Percentiles rank a stretch among this genome's conserved stretches.
Evolutionary conservation across 1,140 invertebrate genomes (phyloP).

Genomic region (Paralvinella palmiformis): DNA sequence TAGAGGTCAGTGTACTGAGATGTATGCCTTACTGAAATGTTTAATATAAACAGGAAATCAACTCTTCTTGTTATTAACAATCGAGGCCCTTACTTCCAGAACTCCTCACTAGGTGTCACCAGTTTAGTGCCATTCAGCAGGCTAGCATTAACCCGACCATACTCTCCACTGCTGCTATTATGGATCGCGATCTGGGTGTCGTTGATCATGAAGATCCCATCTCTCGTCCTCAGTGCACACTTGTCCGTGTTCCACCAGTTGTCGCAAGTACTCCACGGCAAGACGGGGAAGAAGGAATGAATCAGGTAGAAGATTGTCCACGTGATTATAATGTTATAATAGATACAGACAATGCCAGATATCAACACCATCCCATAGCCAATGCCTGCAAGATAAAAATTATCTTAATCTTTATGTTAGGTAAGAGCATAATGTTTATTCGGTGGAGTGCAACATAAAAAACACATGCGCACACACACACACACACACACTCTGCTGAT

Average conservation of each 20-base stretch:
- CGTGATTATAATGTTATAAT: conserved; percentile 98
- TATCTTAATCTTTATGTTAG: neutral
- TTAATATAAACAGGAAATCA: too few species aligned
- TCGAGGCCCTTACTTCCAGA: conserved; percentile 35
- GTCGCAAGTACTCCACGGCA: conserved; percentile 82
- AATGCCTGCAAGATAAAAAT: conserved; percentile 29
- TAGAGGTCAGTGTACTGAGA: too few species aligned
- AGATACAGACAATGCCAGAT: conserved; percentile 94
- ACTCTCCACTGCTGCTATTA: neutral
- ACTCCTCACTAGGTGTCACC: conserved; percentile 36
- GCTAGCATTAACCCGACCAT: neutral
- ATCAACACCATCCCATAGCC: conserved; percentile 62
- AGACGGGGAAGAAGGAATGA: conserved; percentile 73
- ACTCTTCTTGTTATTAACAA: neutral
- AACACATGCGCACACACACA: too few species aligned
- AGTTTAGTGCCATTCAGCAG: neutral
- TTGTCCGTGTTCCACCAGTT: conserved; percentile 76
- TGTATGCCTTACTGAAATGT: too few species aligned
- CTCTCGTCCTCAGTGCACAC: neutral
- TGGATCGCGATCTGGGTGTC: neutral
- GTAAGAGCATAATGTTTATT: too few species aligned
- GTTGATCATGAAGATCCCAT: neutral
- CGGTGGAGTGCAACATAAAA: too few species aligned
- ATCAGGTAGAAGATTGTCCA: conserved; percentile 98
- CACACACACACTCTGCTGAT: too few species aligned